Base-by-base conservation (phyloP, 2,113 vertebrate species). In the Coptodon bakossiorum region DNA sequence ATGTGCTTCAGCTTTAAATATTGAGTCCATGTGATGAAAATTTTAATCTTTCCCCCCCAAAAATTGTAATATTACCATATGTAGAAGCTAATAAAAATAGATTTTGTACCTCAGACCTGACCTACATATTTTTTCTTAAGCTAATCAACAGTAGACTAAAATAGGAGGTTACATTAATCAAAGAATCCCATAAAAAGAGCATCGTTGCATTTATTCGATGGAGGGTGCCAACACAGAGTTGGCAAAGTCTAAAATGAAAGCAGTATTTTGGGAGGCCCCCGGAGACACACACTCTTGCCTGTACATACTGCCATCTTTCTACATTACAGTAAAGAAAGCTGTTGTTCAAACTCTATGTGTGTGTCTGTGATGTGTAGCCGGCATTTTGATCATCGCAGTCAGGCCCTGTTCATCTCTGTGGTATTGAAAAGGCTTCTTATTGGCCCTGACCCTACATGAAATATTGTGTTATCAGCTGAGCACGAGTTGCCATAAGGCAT, bases 381-480 rank as follows among this genome's bases (percentile, higher is more conserved):
- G 84, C 63, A 91, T 94, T 95, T 91, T 95, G 91, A 96, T 94
- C 85, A 89, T 84, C 78, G 43, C 90, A 89, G 94, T 94, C 93
- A 90, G 88, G 73, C 81, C 68, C 91, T 80, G 93, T 95, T 95
- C 92, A 94, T 95, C 93, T 94, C 93, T 79, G 80, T 71, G 79
- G 89, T 93, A 94, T 92, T 94, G 93, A 95, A 96, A 96, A 93
- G 92, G 93, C 93, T 93, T 91, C 92, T 95, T 94, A 95, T 95
- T 95, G 95, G 94, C 91, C 89, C 89, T 94, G 95, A 96, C 93
- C 96, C 92, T 68, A 90, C 90, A 93, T 94, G 94, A 96, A 96
- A 95, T 95, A 96, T 95, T 95, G 94, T 95, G 89, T 94, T 94
- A 95, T 95, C 94, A 96, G 90, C 92, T 93, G 91, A 93, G 94